Base-by-base conservation (phyloP, 2,888 invertebrate genomes). In the Phyto melanocephala region DNA sequence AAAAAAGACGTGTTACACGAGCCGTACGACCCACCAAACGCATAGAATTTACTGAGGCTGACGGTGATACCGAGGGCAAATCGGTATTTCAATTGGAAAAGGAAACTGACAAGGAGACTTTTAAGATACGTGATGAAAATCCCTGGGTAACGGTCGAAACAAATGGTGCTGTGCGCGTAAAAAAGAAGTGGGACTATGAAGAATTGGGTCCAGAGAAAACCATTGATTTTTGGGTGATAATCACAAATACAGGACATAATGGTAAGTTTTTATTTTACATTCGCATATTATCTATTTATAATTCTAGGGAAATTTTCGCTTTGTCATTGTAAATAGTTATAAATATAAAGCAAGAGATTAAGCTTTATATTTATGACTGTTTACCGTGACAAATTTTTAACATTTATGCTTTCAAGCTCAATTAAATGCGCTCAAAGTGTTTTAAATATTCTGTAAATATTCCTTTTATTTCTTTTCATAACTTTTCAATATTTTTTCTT, bases 161-260 rank as follows among this genome's bases (percentile, higher is more conserved):
- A 56, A 97, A 96, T 92, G 98, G 98, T 86, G 96, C 96, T 75
- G 97, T 98, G 88, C 94, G 96, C 88, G 97, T 98, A 85, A 97
- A 97, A 92, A 96, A 97, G 94, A 97, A 97, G 94, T 98, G 98
- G 98, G 97, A 98, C 93, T 98, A 97, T 91, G 98, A 98, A 90
- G 97, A 97, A 89, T 92, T 98, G 60, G 97, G 97, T 28, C 96
- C 97, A 1, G 97, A 98, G 92, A 98, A 98, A 91, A 97, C 97
- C 13, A 97, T 98, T 88, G 97, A 98, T 92, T 98, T 98, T 91
- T 98, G 97, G 97, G 97, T 98, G 70, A 97, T 96, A 72, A 97
- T 97, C 87, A 96, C 96, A 77, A 97, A 97, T 91, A 94, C 96
- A 84, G 96, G 96, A 92, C 95, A 95, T 91, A 95, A 95, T 93